Evolutionary conservation across 2,888 invertebrate genomes (phyloP), one percentile per base, ranked within the genome.

Genomic region (Amphimallon solstitiale): DNA sequence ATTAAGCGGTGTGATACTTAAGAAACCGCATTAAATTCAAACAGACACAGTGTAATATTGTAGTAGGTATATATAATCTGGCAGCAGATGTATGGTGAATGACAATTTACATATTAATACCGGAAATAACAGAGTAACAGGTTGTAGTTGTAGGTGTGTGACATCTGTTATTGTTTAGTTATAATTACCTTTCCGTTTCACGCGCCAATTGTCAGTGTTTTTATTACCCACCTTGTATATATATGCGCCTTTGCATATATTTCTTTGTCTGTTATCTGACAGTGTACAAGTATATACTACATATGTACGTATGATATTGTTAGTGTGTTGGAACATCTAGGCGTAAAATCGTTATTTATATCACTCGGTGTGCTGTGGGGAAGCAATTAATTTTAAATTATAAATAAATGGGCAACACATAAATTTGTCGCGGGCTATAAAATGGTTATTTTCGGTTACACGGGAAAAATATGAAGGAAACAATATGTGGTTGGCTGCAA

Each of bases 41-140:
- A 54, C 23, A 34, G 38, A n/a, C 19, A 19, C 29, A 38, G 14
- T 9, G 17, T 35, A n/a, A 2, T 7, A 14, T 3, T 51, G 19
- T 14, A 21, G 21, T n/a, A n/a, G n/a, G n/a, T 52, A 52, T 54
- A 40, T 40, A 54, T 21, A 54, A 54, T 54, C 38, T 54, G 21
- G 12, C 38, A 40, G 54, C 54, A 54, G 54, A 54, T 54, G 54
- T 54, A 54, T 40, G 10, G 12, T 38, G 29, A 34, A 51, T 7
- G 37, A 46, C 38, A 46, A 49, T 61, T 61, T 61, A 61, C 61
- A 61, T 46, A 46, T 37, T 61, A 61, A 61, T 61, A 48, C 61
- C 61, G 61, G 61, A 61, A 61, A 46, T 61, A 48, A 37, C 48
- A 34, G 46, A n/a, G 48, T 37, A 49, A 61, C 61, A 61, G 54